Base-by-base conservation (phyloP, 2,113 vertebrate species). In the Clupea harengus region DNA sequence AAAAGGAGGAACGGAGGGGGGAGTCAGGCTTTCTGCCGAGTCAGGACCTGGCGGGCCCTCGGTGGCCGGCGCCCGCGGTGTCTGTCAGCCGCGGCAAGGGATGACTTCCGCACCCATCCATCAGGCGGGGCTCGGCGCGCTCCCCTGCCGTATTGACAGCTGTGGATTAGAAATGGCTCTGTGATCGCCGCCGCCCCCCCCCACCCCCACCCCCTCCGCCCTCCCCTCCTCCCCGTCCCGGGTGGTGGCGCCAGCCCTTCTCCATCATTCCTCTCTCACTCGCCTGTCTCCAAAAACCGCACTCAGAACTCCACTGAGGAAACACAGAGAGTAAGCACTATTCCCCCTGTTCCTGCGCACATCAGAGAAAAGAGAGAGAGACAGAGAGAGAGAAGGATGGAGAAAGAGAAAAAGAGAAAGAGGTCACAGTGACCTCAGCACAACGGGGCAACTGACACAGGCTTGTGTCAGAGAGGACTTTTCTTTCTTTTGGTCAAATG, bases 131-230 rank as follows among this genome's bases (percentile, higher is more conserved):
- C 85, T 39, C 60, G 44, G 82, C 78, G 39, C 46, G n/a, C 84
- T 82, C 50, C 78, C 28, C 82, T 83, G 52, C 22, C 1, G 75
- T 89, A 90, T 89, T 90, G 86, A 86, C 84, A 87, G 86, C 72
- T 86, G 81, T 44, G 57, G 50, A 89, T 89, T 86, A 86, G 87
- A 91, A 91, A 89, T 86, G 86, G 49, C 44, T 45, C 81, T 87
- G 86, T 72, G 64, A 88, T 86, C 81, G 75, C 82, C 45, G 80
- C 83, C 64, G 25, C 25, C 25, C 32, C 72, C 8, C 0, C 28
- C 28, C 67, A 0, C 64, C n/a, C 25, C n/a, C 64, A 22, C 18
- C 57, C 22, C 3, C 57, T 3, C 20, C 18, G 2, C n/a, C 44
- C 45, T n/a, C 64, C 25, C 64, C n/a, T 0, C 9, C 64, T 2